Base-by-base conservation (phyloP, 1,140 invertebrate species). In the Bombyx mandarina region DNA sequence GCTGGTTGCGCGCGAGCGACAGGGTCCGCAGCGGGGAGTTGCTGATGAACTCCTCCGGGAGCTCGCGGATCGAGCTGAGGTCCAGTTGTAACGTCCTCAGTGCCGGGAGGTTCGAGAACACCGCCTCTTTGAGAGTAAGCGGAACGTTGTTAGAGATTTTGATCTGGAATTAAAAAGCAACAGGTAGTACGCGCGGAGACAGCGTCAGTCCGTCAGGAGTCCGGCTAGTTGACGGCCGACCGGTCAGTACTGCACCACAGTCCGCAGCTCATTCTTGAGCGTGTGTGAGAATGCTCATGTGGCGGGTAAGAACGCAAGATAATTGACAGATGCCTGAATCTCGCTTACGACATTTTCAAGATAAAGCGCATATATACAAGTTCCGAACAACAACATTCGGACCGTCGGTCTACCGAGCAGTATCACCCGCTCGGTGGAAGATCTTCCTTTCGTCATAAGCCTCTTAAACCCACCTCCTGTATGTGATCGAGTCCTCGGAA, bases 401-500 rank as follows among this genome's bases (percentile, higher is more conserved):
- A 18, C 12, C 12, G 12, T 18, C 12, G 12, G 12, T 18, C 12
- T 18, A 18, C 12, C 12, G 12, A 18, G 12, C 12, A 18, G 12
- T 18, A 18, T 18, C 12, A 18, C 12, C 12, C 12, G 12, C 12
- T 18, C 12, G 12, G 12, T 18, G 12, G 12, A 18, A 18, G 12
- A 18, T 18, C 12, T 18, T 18, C 12, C 12, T 18, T 18, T 18
- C 12, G 0, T 18, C 12, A 18, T 18, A 18, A 45, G 45, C 6
- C 10, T 48, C 9, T 10, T 6, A 10, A 18, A 7, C 9, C 9
- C 42, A 51, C 50, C 50, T 51, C 50, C 22, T 51, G 22, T 9
- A 51, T 22, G 26, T 51, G 26, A 0, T 54, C 56, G 43, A 62
- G 50, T 12, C 45, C 52, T 2, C 12, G 5, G 1, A 65, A 45